phyloP scores from a whole-genome alignment of 2,888 invertebrate genomes.

The Physocephala rufipes region DNA sequence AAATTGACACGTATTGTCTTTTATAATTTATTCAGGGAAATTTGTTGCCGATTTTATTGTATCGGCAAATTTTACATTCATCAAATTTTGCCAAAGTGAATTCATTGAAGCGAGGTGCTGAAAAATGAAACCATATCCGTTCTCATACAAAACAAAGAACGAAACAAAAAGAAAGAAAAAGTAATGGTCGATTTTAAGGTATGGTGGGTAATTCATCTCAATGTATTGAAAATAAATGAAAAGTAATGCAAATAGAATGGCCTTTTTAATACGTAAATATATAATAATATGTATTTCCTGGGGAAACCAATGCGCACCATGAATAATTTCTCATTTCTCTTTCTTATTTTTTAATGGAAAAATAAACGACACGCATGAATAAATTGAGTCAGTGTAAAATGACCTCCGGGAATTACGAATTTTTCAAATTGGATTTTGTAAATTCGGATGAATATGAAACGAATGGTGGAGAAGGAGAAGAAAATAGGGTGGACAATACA shows the following conservation, averaged over 20 bases:
- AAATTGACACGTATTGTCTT: not conserved
- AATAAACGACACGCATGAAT: constrained; percentile 18
- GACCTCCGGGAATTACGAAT: constrained; percentile 10
- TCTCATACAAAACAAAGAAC: not conserved
- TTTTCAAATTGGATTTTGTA: constrained; percentile 3
- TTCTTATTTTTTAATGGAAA: not conserved
- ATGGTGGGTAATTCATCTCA: not conserved
- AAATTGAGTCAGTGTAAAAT: constrained; percentile 8
- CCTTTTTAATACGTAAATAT: not conserved
- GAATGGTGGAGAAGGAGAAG: constrained; percentile 42
- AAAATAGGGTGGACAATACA: constrained; percentile 30
- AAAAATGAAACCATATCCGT: not conserved
- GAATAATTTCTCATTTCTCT: not conserved
- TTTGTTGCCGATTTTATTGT: not conserved
- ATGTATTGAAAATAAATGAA: not conserved
- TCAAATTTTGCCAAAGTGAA: not conserved
- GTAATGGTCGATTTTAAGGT: not conserved
- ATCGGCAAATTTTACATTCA: not conserved
- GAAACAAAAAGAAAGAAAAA: not conserved
- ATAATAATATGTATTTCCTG: constrained; percentile 6
- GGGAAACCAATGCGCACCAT: constrained; percentile 15
- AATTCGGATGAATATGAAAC: constrained; percentile 9
- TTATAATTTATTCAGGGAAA: not conserved
- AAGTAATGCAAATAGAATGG: not conserved
- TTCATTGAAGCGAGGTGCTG: not conserved